These are phyloP conservation scores for Chloroceryle aenea DNA, from an alignment of 2,113 vertebrate species.

Conservation along the genomic window DNA sequence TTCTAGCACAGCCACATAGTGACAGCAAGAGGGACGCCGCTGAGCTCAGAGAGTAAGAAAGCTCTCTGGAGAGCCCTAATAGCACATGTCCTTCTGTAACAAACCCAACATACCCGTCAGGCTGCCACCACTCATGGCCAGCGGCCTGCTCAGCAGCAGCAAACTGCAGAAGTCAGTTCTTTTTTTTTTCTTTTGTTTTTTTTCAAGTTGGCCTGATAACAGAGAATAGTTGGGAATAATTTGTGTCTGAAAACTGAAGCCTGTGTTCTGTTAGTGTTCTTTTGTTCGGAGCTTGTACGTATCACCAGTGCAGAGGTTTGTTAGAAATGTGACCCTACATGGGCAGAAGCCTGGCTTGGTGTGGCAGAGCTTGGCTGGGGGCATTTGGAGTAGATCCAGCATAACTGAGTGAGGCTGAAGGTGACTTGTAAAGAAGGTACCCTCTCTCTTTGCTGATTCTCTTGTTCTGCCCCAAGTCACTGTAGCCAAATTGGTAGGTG, in stretches of 20 bases:
- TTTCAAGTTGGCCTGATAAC: conserved; percentile 24
- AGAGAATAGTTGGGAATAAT: background rate
- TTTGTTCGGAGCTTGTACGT: background rate
- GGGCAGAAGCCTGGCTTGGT: background rate
- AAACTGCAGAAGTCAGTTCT: background rate
- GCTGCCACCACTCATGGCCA: background rate
- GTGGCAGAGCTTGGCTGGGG: background rate
- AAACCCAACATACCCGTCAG: background rate
- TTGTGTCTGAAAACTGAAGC: background rate
- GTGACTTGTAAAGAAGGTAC: conserved; percentile 16
- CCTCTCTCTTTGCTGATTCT: background rate
- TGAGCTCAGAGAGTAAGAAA: rapidly evolving
- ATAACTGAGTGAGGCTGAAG: background rate
- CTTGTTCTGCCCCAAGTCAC: background rate
- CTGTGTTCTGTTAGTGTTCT: background rate
- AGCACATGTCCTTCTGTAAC: background rate
- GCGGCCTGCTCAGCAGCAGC: rapidly evolving
- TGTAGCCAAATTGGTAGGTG: background rate
- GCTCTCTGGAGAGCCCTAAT: background rate
- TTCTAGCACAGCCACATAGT: background rate
- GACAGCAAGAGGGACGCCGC: background rate
- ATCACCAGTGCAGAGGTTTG: background rate
- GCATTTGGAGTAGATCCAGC: background rate
- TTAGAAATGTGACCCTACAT: background rate
- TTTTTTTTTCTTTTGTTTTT: background rate